These are phyloP conservation scores for Gastrophysa polygoni DNA, from an alignment of 2,888 invertebrate species.

Conservation along the genomic window DNA sequence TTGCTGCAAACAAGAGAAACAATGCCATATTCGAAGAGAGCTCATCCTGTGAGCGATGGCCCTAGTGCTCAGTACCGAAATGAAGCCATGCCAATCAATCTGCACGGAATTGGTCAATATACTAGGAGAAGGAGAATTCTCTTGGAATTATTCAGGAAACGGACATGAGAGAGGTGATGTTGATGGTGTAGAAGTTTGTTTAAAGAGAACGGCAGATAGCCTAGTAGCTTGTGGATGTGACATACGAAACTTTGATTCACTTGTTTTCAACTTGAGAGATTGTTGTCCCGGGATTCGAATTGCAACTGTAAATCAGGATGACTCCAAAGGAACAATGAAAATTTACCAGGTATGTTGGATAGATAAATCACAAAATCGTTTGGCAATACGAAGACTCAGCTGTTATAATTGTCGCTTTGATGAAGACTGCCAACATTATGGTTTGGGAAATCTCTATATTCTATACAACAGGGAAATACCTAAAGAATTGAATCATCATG, in stretches of 20 bases:
- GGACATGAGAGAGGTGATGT: slow-evolving; percentile 25
- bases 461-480: too few species aligned
- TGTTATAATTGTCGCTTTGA: background rate
- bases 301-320: background rate
- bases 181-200: slow-evolving; percentile 21
- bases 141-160: slow-evolving; percentile 20
- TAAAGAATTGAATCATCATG: too few species aligned
- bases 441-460: background rate
- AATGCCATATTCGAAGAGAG: slow-evolving; percentile 13
- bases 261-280: slow-evolving; percentile 11
- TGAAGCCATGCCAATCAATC: slow-evolving; percentile 17
- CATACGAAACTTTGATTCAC: slow-evolving; percentile 13
- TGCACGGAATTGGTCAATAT: slow-evolving; percentile 10
- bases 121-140: slow-evolving; percentile 6
- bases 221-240: slow-evolving; percentile 13
- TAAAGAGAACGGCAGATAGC: slow-evolving; percentile 22
- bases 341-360: slow-evolving; percentile 1
- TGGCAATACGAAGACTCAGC: slow-evolving; percentile 2
- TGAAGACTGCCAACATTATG: background rate
- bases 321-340: slow-evolving; percentile 9
- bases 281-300: slow-evolving; percentile 11
- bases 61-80: slow-evolving; percentile 22
- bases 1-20: slow-evolving; percentile 1
- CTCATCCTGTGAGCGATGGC: slow-evolving; percentile 23
- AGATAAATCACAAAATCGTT: background rate